Evolutionary conservation across 2,113 vertebrate species (phyloP), one percentile per base, ranked within the genome.

Genomic region (Clarias gariepinus): DNA sequence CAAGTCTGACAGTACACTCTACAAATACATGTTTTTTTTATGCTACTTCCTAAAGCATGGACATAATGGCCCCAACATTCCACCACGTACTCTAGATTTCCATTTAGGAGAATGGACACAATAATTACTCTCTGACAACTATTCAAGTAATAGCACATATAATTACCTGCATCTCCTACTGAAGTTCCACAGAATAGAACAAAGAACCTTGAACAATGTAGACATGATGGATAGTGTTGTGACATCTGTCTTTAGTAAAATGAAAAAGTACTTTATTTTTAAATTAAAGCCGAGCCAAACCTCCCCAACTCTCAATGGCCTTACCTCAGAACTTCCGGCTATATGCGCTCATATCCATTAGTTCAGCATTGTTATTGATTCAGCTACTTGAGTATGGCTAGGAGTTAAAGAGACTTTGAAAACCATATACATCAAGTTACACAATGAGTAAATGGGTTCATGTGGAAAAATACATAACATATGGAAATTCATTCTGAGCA

Each of bases 181-280:
- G n/a, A 88, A 84, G 64, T 58, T 19, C 55, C 52, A 79, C 53
- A 81, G 25, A 78, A 86, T 30, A 47, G 74, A 83, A 68, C 47
- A 58, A 87, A 87, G 87, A 60, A 79, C 18, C 52, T 30, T 85
- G 36, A 61, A 55, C 47, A 41, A 81, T 86, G 87, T 64, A 84
- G 82, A 53, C 36, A 82, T n/a, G 61, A 71, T 57, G 58, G 63
- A 80, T 33, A 13, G 28, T 52, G 84, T 90, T 87, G 90, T 89
- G 83, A 82, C 79, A 79, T 91, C 86, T 87, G 81, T 83, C 3
- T 90, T 82, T 63, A 33, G 57, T 73, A 81, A 81, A 86, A 81
- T 30, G 21, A 63, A 74, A 86, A 86, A 81, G 2, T 84, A 3
- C 57, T 93, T 91, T 91, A 47, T 91, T 92, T 94, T 94, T 88